Evolutionary conservation across 2,113 vertebrate species (phyloP).

Genomic region (Heterotis niloticus): DNA sequence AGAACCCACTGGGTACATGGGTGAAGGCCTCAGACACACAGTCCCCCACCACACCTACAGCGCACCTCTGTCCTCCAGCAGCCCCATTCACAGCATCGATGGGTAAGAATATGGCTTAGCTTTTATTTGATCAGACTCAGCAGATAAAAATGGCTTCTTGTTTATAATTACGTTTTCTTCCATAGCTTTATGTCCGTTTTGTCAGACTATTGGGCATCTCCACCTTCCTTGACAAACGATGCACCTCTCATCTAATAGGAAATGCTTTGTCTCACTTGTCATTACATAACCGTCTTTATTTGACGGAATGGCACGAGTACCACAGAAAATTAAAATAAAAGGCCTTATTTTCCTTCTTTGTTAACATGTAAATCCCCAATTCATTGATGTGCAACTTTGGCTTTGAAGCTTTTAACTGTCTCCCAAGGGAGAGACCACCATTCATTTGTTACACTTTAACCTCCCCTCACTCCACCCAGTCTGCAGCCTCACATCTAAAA

Average conservation of each 20-base stretch:
- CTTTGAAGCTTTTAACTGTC: neutral
- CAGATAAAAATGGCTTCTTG: no score
- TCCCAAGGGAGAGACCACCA: neutral
- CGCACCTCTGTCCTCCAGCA: constrained; percentile 82
- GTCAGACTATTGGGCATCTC: neutral
- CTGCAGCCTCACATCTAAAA: neutral
- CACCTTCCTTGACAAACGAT: neutral
- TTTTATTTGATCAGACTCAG: no score
- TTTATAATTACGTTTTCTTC: no score
- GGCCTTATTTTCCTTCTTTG: neutral
- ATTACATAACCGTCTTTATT: neutral
- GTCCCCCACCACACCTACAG: constrained; percentile 64
- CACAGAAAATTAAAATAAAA: neutral
- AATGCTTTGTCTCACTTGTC: neutral
- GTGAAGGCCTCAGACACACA: constrained; percentile 61
- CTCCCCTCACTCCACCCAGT: neutral
- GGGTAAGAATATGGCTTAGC: constrained; percentile 62
- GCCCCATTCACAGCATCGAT: constrained; percentile 78
- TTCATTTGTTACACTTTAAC: neutral
- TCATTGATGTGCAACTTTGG: neutral
- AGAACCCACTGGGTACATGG: constrained; percentile 46
- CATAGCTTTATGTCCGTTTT: neutral
- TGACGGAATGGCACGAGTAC: neutral
- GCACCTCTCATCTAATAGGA: neutral
- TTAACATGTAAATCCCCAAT: neutral